Evolutionary conservation across 2,888 invertebrate species (phyloP).

Genomic region (Apantesis nais): DNA sequence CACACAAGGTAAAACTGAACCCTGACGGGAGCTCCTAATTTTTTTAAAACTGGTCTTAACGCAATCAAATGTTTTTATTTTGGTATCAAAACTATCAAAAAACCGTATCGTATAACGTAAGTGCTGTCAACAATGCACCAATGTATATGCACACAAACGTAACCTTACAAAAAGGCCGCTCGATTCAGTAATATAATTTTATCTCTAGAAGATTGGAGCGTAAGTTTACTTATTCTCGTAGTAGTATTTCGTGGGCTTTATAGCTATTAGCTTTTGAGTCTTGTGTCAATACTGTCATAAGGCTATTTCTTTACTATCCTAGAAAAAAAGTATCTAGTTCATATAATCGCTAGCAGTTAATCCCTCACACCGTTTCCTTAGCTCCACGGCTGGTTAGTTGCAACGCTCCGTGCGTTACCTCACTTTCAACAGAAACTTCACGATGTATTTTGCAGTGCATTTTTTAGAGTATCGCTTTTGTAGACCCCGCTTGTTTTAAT

Average conservation of each 20-base stretch:
- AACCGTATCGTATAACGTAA: no score
- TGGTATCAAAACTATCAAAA: no score
- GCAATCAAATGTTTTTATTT: no score
- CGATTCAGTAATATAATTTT: no score
- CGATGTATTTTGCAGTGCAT: slow-evolving; percentile 83
- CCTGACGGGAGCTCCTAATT: background rate
- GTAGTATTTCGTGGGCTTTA: background rate
- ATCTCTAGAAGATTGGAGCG: background rate
- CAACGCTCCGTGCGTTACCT: slow-evolving; percentile 83
- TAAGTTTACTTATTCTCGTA: no score
- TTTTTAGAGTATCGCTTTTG: slow-evolving; percentile 85
- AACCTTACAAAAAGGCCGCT: no score
- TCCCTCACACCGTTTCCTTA: slow-evolving; percentile 61
- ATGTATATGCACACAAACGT: no score
- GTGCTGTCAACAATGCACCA: no score
- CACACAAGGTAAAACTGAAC: background rate
- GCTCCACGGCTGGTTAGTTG: slow-evolving; percentile 82
- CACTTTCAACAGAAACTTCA: slow-evolving; percentile 82
- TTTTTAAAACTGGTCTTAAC: background rate
- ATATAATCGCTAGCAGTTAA: slow-evolving; percentile 41
- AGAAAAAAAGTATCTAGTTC: background rate
- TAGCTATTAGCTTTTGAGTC: background rate
- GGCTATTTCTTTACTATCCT: background rate
- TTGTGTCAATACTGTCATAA: background rate
- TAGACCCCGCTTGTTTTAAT: slow-evolving; percentile 78